Conservation (phyloP, 2,113 vertebrate species). For the Shinisaurus crocodilurus region DNA sequence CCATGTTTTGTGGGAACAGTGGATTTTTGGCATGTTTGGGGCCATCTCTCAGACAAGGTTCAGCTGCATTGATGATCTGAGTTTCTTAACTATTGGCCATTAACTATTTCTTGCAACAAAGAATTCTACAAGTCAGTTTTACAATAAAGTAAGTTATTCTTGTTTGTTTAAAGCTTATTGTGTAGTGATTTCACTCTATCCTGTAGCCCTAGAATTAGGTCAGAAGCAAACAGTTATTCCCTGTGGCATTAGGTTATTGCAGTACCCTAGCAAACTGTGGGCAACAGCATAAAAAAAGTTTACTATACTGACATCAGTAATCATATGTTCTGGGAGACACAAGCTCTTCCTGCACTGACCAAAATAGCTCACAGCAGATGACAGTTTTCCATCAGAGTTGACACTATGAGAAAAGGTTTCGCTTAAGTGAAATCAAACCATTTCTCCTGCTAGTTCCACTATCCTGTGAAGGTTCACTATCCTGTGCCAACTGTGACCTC, state of each 20-base stretch:
- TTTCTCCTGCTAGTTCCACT: background rate
- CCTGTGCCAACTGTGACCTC: background rate
- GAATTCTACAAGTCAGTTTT: background rate
- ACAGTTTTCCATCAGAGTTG: background rate
- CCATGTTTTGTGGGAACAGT: background rate
- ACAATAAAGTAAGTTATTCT: background rate
- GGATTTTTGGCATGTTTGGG: background rate
- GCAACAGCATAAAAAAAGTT: background rate
- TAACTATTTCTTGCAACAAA: background rate
- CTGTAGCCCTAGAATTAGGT: background rate
- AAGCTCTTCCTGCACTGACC: background rate
- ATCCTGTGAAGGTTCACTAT: background rate
- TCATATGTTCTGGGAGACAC: background rate
- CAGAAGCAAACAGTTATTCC: background rate
- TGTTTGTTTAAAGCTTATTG: background rate
- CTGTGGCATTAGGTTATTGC: background rate
- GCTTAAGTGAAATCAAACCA: accelerated
- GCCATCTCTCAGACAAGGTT: background rate
- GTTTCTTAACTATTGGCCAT: background rate
- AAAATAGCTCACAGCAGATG: background rate
- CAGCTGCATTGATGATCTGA: background rate
- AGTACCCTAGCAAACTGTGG: background rate
- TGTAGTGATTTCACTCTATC: background rate
- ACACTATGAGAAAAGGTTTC: background rate
- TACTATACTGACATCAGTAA: background rate